phyloP scores from a whole-genome alignment of 92 coral and sea anemone genomes.

The Virgularia gustaviana region DNA sequence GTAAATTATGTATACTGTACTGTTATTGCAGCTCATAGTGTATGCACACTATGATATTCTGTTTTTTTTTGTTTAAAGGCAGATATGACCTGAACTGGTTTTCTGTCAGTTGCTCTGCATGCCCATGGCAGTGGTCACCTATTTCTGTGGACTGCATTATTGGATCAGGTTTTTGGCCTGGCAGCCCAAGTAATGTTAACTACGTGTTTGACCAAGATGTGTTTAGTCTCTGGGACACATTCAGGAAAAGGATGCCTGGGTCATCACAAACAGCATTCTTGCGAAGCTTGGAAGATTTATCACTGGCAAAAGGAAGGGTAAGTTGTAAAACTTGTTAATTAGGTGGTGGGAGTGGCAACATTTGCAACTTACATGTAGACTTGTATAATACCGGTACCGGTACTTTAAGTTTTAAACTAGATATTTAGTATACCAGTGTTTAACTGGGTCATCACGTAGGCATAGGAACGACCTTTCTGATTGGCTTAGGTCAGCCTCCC shows the following conservation, averaged over 20 bases:
- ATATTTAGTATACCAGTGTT: too few relatives aligned
- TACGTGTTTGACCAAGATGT: background rate
- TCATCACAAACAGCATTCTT: background rate
- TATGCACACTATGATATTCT: background rate
- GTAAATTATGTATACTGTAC: too few relatives aligned
- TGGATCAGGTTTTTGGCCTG: background rate
- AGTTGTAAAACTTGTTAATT: background rate
- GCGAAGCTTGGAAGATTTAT: background rate
- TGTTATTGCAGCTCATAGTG: background rate
- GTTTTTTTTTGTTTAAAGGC: background rate
- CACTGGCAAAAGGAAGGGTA: background rate
- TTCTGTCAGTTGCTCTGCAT: background rate
- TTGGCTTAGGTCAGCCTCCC: too few relatives aligned
- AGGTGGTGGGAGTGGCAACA: too few relatives aligned
- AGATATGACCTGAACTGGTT: slow-evolving; percentile 6
- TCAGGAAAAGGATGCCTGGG: background rate
- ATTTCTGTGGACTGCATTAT: background rate
- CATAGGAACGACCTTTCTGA: too few relatives aligned
- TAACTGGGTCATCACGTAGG: too few relatives aligned
- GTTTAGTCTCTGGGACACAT: slow-evolving; percentile 5
- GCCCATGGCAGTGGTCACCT: slow-evolving; percentile 8
- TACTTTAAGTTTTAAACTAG: too few relatives aligned
- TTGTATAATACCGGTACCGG: too few relatives aligned
- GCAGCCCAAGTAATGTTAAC: background rate
- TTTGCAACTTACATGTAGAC: too few relatives aligned